A percentile compares a stretch with the other conserved stretches of the same genome.
These are phyloP conservation scores for Aspidiotus rigidus DNA, from an alignment of 2,888 invertebrate genomes.

Conservation along the genomic window DNA sequence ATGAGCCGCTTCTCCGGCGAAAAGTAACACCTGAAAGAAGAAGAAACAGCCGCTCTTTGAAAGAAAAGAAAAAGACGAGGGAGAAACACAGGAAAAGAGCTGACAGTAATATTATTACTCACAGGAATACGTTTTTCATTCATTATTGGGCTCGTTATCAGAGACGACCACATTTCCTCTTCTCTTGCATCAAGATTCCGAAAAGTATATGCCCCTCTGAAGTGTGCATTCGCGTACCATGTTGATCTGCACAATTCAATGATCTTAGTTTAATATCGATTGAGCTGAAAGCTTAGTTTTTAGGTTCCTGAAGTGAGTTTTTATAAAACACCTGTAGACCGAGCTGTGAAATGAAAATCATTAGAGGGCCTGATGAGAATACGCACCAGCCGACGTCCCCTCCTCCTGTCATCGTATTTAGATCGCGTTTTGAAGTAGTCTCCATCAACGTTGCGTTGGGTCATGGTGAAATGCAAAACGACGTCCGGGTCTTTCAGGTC, in stretches of 20 bases:
- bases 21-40: constrained; percentile 45
- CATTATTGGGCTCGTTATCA: constrained; percentile 4
- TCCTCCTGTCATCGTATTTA: no score
- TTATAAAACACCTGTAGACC: no score
- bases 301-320: no score
- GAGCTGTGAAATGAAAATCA: no score
- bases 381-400: no score
- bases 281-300: no score
- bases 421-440: no score
- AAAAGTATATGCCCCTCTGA: constrained; percentile 63
- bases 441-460: no score
- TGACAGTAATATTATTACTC: constrained; percentile 2
- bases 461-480: no score
- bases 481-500: no score
- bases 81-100: neutral
- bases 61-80: neutral
- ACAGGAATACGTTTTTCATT: constrained; percentile 24
- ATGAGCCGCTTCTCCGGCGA: constrained; percentile 55
- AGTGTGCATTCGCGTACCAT: constrained; percentile 61
- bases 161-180: constrained; percentile 36
- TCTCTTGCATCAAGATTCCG: constrained; percentile 49
- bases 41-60: neutral
- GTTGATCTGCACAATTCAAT: constrained; percentile 49
- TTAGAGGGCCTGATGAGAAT: no score
- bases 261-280: no score